These are phyloP conservation scores for Phaethornis superciliosus DNA, from an alignment of 2,113 vertebrate genomes.

Conservation along the genomic window DNA sequence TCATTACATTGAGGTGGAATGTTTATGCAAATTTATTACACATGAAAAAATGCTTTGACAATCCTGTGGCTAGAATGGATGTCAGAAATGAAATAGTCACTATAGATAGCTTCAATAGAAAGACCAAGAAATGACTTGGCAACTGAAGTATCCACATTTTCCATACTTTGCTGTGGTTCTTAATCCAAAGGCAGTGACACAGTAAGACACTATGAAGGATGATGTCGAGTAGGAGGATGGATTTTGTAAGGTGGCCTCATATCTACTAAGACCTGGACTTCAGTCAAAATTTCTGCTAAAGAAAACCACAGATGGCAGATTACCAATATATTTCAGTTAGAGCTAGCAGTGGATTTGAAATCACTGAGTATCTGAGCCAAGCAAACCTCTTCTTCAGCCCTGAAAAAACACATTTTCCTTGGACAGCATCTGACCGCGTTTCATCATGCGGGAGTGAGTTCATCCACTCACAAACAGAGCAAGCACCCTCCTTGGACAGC, in stretches of 20 bases:
- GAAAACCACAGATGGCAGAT: constrained; percentile 63
- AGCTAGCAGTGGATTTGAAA: constrained; percentile 49
- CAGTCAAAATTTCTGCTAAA: constrained; percentile 63
- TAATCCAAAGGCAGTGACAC: constrained; percentile 54
- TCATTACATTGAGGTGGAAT: constrained; percentile 52
- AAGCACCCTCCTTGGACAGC: background rate
- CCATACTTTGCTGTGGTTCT: constrained; percentile 32
- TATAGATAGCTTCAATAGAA: constrained; percentile 33
- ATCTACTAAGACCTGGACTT: constrained; percentile 62
- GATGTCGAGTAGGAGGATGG: constrained; percentile 57
- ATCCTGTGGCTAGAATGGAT: constrained; percentile 39
- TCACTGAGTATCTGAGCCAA: constrained; percentile 41
- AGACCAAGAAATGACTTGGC: constrained; percentile 63
- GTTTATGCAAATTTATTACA: constrained; percentile 57
- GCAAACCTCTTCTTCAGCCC: constrained; percentile 18
- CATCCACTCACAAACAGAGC: background rate
- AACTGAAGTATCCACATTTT: constrained; percentile 52
- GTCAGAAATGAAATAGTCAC: constrained; percentile 45
- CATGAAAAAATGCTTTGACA: constrained; percentile 55
- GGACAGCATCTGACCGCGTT: background rate
- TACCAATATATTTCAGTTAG: constrained; percentile 59
- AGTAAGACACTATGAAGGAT: constrained; percentile 52
- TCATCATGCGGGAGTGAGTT: background rate
- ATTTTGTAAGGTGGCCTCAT: constrained; percentile 45
- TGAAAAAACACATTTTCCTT: constrained; percentile 40